Percentiles rank a stretch among this genome's conserved stretches.
Evolutionary conservation across 2,113 vertebrate species (phyloP).

Genomic region (Prochilodus magdalenae): DNA sequence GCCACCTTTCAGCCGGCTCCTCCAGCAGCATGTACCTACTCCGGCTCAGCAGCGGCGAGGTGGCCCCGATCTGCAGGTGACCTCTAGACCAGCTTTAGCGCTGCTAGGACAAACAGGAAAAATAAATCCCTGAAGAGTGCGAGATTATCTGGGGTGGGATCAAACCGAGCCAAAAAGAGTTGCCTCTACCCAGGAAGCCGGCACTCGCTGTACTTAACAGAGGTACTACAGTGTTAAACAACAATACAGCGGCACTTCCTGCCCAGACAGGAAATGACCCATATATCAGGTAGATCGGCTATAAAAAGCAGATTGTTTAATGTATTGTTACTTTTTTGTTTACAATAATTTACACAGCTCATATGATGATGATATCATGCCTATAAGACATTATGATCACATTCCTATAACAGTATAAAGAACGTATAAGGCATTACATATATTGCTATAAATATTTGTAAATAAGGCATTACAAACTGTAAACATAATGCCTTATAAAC

Average conservation of each 20-base stretch:
- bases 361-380: too few species aligned
- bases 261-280: slow-evolving; percentile 27
- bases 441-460: too few species aligned
- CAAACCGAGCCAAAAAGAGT: slow-evolving; percentile 39
- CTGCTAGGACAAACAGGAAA: slow-evolving; percentile 73
- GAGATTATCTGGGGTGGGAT: slow-evolving; percentile 77
- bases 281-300: too few species aligned
- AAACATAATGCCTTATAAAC: too few species aligned
- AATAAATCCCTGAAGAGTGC: slow-evolving; percentile 74
- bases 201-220: not conserved
- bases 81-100: slow-evolving; percentile 74
- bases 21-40: not conserved
- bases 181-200: not conserved
- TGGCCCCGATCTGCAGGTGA: slow-evolving; percentile 64
- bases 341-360: too few species aligned
- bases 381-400: too few species aligned
- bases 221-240: slow-evolving; percentile 1
- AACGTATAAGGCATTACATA: too few species aligned
- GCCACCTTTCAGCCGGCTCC: slow-evolving; percentile 9
- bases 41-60: not conserved
- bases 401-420: too few species aligned
- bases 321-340: too few species aligned
- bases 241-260: slow-evolving; percentile 4
- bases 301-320: not conserved
- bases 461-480: too few species aligned